These are phyloP conservation scores for Sorex maritimensis DNA, from an alignment of 2,797 vertebrate genomes.

Conservation along the genomic window DNA sequence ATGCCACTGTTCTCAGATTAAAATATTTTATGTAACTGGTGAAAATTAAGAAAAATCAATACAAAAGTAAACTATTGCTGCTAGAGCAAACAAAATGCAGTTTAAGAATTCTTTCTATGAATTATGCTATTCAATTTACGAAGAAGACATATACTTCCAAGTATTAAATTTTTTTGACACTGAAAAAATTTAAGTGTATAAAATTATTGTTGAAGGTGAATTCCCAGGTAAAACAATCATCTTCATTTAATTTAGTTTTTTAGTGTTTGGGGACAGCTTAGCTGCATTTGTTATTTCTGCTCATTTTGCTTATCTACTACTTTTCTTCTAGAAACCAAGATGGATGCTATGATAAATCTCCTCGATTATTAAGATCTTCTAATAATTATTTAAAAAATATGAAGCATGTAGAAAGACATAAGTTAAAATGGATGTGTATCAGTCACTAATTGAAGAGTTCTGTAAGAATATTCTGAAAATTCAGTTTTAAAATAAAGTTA, in stretches of 20 bases:
- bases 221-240: neutral
- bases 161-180: conserved; percentile 3
- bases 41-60: neutral
- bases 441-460: neutral
- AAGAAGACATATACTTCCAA: neutral
- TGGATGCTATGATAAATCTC: neutral
- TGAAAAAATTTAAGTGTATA: conserved; percentile 39
- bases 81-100: neutral
- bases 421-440: neutral
- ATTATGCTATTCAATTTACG: neutral
- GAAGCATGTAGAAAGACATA: neutral
- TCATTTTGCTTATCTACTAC: neutral
- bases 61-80: neutral
- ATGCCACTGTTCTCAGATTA: neutral
- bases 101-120: neutral
- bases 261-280: neutral
- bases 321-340: neutral
- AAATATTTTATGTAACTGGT: conserved; percentile 37
- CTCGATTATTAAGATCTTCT: conserved; percentile 11
- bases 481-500: neutral
- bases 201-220: neutral
- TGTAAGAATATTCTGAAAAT: neutral
- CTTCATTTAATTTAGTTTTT: neutral
- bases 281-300: neutral
- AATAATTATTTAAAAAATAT: neutral